Percentiles rank a stretch among this genome's conserved stretches.
phyloP scores from a whole-genome alignment of 2,113 vertebrate genomes.

The Microcebus murinus region DNA sequence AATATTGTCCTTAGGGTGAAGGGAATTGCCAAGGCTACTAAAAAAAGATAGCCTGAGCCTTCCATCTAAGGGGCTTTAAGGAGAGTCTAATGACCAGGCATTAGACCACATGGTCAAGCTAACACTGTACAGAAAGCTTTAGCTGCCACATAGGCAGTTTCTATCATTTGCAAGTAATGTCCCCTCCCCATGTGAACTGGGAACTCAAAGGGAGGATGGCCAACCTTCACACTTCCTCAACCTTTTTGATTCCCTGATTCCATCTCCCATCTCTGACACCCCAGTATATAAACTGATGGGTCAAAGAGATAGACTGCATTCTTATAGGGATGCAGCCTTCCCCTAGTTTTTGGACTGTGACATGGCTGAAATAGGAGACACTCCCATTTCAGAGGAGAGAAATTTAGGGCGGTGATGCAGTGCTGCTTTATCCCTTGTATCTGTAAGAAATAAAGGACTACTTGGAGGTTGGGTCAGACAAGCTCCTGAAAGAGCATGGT shows the following conservation, averaged over 20 bases:
- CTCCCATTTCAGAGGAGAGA: not conserved
- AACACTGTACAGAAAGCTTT: not conserved
- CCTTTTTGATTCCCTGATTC: not conserved
- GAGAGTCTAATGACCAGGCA: not conserved
- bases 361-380: not conserved
- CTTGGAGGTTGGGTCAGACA: not conserved
- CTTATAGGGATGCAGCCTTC: not conserved
- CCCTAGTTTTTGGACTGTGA: slow-evolving; percentile 12
- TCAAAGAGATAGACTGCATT: not conserved
- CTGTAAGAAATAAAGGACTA: slow-evolving; percentile 25
- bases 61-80: not conserved
- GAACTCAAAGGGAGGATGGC: not conserved
- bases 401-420: not conserved
- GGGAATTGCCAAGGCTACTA: not conserved
- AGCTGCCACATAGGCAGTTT: not conserved
- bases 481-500: not conserved
- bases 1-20: not conserved
- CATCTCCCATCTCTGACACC: not conserved
- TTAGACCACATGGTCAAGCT: not conserved
- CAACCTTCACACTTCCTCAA: not conserved
- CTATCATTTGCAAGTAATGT: not conserved
- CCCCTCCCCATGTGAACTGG: not conserved
- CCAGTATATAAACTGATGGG: not conserved
- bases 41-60: not conserved
- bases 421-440: slow-evolving; percentile 2